Conservation (phyloP, 1,140 invertebrate species). For the Goniozus legneri region DNA sequence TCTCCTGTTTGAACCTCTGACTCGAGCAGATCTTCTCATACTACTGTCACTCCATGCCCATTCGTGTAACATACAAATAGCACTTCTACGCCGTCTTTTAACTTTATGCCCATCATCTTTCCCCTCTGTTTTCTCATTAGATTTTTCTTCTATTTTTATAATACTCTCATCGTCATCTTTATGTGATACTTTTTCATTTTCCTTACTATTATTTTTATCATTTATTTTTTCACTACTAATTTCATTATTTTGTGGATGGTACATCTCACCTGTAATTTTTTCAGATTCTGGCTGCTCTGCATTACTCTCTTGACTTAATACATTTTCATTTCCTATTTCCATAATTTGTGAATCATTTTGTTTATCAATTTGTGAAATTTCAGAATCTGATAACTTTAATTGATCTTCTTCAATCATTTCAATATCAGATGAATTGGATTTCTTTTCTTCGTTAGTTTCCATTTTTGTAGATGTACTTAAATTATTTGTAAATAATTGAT, state of each 20-base stretch:
- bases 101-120: slow-evolving; percentile 56
- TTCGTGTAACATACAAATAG: slow-evolving; percentile 64
- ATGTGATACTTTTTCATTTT: slow-evolving; percentile 17
- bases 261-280: slow-evolving; percentile 17
- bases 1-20: slow-evolving; percentile 54
- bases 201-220: slow-evolving; percentile 25
- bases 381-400: slow-evolving; percentile 28
- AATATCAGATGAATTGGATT: slow-evolving; percentile 40
- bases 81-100: slow-evolving; percentile 63
- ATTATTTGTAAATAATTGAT: slow-evolving; percentile 16
- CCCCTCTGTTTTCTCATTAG: slow-evolving; percentile 37
- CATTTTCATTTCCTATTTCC: slow-evolving; percentile 14
- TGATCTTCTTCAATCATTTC: slow-evolving; percentile 46
- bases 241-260: slow-evolving; percentile 16
- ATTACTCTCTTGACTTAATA: slow-evolving; percentile 14
- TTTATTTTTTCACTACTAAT: slow-evolving; percentile 28
- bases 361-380: slow-evolving; percentile 23
- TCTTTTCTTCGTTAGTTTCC: slow-evolving; percentile 39
- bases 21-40: slow-evolving; percentile 66
- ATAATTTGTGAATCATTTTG: slow-evolving; percentile 15
- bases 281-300: slow-evolving; percentile 14
- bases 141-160: slow-evolving; percentile 36
- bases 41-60: slow-evolving; percentile 67
- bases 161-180: slow-evolving; percentile 19
- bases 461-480: slow-evolving; percentile 28